These are phyloP conservation scores for Brassicogethes aeneus DNA, from an alignment of 2,888 invertebrate species.

Conservation along the genomic window DNA sequence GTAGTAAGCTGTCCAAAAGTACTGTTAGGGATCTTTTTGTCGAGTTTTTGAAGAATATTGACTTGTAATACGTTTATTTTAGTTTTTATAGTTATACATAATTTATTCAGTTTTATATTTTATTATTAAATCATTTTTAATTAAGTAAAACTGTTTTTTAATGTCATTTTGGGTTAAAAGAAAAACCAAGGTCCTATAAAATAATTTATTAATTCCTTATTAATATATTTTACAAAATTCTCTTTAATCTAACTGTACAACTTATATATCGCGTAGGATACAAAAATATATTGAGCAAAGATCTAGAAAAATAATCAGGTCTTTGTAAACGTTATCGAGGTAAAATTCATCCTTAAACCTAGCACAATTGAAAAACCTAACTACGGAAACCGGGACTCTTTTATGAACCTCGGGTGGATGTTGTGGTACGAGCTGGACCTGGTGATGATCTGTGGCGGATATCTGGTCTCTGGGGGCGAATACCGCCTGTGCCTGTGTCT, in stretches of 20 bases:
- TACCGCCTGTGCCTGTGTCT: conserved; percentile 40
- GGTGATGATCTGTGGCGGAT: conserved; percentile 23
- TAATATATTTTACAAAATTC: neutral
- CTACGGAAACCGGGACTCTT: conserved; percentile 54
- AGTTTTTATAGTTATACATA: no score
- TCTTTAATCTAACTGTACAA: neutral
- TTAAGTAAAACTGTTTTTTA: no score
- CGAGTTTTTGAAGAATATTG: no score
- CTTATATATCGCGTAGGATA: conserved; percentile 1
- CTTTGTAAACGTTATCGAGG: no score
- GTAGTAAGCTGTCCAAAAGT: no score
- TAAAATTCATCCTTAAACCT: no score
- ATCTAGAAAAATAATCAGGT: neutral
- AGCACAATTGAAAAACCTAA: neutral
- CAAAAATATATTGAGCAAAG: neutral
- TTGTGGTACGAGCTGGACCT: conserved; percentile 55
- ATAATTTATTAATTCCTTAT: neutral
- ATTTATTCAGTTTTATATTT: no score
- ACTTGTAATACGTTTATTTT: no score
- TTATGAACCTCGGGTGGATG: conserved; percentile 53
- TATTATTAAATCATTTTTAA: no score
- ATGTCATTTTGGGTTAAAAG: no score
- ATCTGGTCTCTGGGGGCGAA: conserved; percentile 41
- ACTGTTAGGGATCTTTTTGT: no score
- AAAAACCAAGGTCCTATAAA: neutral